Conservation (phyloP, 2,113 vertebrate species). For the Nothobranchius furzeri region DNA sequence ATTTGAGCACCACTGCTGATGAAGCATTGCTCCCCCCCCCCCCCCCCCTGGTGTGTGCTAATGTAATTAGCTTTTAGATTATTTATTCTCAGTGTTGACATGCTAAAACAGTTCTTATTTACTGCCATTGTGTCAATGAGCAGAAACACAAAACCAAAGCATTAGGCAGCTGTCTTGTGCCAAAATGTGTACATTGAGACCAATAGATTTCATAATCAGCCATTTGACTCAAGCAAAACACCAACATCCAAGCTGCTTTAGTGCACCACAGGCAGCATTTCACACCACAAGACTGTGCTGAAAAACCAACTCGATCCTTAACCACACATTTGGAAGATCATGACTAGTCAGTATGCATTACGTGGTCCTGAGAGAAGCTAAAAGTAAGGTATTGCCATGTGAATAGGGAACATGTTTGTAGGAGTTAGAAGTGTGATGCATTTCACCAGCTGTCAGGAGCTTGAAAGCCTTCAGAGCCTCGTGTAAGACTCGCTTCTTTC, state of each 20-base stretch:
- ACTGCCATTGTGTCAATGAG: conserved; percentile 7
- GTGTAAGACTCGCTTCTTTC: conserved; percentile 27
- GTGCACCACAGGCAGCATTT: conserved; percentile 11
- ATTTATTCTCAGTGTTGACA: conserved; percentile 23
- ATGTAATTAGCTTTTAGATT: conserved; percentile 47
- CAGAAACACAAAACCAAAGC: conserved; percentile 15
- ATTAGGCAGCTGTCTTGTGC: conserved; percentile 20
- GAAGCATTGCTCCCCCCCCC: conserved; percentile 45
- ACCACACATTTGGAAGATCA: conserved; percentile 20
- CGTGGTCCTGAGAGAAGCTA: background rate
- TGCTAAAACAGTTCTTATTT: conserved; percentile 39
- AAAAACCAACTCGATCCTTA: conserved; percentile 11
- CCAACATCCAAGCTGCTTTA: background rate
- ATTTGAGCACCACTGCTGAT: conserved; percentile 32
- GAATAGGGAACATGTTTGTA: conserved; percentile 8
- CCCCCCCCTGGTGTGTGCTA: conserved; percentile 25
- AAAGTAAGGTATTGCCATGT: conserved; percentile 5
- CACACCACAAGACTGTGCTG: conserved; percentile 22
- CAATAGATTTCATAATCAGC: background rate
- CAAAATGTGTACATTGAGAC: conserved; percentile 18
- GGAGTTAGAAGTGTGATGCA: conserved; percentile 22
- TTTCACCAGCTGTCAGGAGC: conserved; percentile 48
- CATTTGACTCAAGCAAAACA: conserved; percentile 18
- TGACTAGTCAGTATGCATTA: conserved; percentile 33
- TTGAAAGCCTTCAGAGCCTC: conserved; percentile 44